These are phyloP conservation scores for Alligator sinensis DNA, from an alignment of 2,113 vertebrate species.

Conservation along the genomic window DNA sequence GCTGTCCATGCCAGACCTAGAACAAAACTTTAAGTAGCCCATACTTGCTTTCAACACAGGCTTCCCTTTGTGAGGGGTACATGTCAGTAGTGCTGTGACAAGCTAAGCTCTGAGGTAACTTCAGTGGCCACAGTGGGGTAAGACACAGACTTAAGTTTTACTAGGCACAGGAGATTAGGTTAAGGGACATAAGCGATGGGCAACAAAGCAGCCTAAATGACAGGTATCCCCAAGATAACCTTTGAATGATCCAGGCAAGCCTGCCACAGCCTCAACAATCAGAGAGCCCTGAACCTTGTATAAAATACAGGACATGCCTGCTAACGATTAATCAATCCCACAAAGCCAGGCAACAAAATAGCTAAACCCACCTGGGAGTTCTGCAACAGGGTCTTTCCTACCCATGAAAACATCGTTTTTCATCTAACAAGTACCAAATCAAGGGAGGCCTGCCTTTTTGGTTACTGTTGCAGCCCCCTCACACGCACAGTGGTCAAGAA, in stretches of 20 bases:
- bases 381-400: fast-evolving
- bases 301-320: fast-evolving
- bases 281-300: too few species aligned
- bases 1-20: neutral
- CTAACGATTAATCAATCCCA: neutral
- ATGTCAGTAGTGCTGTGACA: neutral
- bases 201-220: neutral
- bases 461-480: fast-evolving
- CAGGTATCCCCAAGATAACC: neutral
- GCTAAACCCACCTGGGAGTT: too few species aligned
- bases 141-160: neutral
- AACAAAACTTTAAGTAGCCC: neutral
- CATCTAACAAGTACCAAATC: neutral
- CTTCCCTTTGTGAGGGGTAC: neutral
- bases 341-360: neutral
- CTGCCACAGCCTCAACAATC: neutral
- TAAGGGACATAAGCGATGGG: neutral
- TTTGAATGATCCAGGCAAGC: neutral
- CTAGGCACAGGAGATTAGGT: too few species aligned
- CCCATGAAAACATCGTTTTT: fast-evolving
- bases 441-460: neutral
- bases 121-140: too few species aligned
- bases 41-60: neutral
- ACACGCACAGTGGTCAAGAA: fast-evolving
- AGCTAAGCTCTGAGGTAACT: neutral